These are phyloP conservation scores for Elymnias hypermnestra DNA, from an alignment of 1,140 invertebrate genomes.

Conservation along the genomic window DNA sequence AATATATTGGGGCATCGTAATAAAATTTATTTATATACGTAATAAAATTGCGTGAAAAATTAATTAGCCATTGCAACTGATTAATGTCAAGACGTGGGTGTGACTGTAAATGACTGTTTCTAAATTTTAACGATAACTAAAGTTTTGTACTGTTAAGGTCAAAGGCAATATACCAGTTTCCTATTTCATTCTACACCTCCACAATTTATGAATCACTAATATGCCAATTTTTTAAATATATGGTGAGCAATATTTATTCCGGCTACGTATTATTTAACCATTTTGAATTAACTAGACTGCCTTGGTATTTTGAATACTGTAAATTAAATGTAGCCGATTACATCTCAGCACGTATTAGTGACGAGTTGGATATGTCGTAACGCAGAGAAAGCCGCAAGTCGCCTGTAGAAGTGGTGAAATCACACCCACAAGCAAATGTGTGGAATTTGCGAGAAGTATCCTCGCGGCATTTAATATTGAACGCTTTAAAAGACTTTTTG, in stretches of 20 bases:
- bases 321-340: slow-evolving; percentile 49
- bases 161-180: slow-evolving; percentile 59
- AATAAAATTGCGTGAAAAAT: too few species aligned
- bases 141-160: slow-evolving; percentile 20
- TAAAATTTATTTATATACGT: too few species aligned
- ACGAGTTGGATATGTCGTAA: slow-evolving; percentile 39
- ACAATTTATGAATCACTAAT: slow-evolving; percentile 45
- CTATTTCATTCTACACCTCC: slow-evolving; percentile 51
- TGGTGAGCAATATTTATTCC: slow-evolving; percentile 24
- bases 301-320: slow-evolving; percentile 57
- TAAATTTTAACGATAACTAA: slow-evolving; percentile 5
- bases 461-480: slow-evolving; percentile 43
- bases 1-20: too few species aligned
- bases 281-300: slow-evolving; percentile 32
- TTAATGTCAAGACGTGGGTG: slow-evolving; percentile 9
- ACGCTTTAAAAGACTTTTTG: too few species aligned
- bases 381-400: slow-evolving; percentile 55
- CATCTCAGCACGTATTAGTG: slow-evolving; percentile 22
- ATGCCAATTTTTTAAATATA: slow-evolving; percentile 13
- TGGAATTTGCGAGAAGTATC: slow-evolving; percentile 57
- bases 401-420: slow-evolving; percentile 70
- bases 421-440: slow-evolving; percentile 62
- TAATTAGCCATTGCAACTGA: too few species aligned
- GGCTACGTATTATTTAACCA: slow-evolving; percentile 34
- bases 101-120: slow-evolving; percentile 4